Conservation (phyloP, 2,113 vertebrate genomes). For the Prochilodus magdalenae region DNA sequence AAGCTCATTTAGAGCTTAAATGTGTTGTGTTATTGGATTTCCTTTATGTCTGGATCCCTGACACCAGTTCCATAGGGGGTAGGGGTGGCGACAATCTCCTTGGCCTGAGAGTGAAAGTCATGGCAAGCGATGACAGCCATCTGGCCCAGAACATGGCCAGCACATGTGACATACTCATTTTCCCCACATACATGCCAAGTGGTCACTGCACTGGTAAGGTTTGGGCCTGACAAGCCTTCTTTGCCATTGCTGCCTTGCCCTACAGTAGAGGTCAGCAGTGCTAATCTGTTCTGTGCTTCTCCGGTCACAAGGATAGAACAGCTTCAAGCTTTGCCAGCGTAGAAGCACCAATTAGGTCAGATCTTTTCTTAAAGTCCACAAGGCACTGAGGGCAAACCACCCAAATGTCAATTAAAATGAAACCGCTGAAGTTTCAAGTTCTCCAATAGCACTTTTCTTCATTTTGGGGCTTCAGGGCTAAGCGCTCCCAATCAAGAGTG, state of each 20-base stretch:
- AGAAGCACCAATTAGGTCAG: conserved; percentile 5
- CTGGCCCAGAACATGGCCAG: conserved; percentile 28
- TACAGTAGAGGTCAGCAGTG: neutral
- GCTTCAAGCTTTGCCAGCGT: conserved; percentile 1
- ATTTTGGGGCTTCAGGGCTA: conserved; percentile 45
- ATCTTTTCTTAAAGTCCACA: no score
- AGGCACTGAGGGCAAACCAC: conserved; percentile 4
- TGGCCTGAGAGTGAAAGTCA: conserved; percentile 44
- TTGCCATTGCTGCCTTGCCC: neutral
- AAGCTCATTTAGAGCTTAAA: neutral
- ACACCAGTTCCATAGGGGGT: neutral
- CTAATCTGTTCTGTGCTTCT: neutral
- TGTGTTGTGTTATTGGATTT: neutral
- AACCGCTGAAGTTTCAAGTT: conserved; percentile 17
- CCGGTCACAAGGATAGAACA: neutral
- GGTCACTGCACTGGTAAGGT: no score
- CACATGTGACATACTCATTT: no score
- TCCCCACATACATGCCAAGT: no score
- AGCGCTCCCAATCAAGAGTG: conserved; percentile 56
- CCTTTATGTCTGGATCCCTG: neutral
- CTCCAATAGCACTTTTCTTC: conserved; percentile 29
- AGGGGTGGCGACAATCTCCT: conserved; percentile 33
- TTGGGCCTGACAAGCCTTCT: conserved; percentile 23
- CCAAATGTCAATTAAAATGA: conserved; percentile 37
- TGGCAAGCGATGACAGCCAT: conserved; percentile 45